Conservation (phyloP, 2,888 invertebrate species). For the Hemaris fuciformis region DNA sequence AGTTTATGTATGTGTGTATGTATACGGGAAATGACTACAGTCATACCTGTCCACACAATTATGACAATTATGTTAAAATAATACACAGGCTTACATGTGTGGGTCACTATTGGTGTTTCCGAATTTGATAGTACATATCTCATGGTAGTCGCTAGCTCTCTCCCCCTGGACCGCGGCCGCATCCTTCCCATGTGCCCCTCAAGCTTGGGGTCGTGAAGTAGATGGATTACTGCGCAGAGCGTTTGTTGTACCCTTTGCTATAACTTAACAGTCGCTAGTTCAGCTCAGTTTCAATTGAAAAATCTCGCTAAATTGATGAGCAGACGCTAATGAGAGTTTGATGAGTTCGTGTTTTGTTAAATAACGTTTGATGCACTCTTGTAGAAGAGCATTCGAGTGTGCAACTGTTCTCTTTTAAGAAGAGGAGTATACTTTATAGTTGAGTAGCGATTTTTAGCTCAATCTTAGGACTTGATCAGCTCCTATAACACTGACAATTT, state of each 20-base stretch:
- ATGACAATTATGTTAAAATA: background rate
- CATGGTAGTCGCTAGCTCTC: background rate
- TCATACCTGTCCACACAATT: too few relatives aligned
- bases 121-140: too few relatives aligned
- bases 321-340: slow-evolving; percentile 3
- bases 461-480: too few relatives aligned
- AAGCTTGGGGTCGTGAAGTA: slow-evolving; percentile 66
- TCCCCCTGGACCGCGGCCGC: background rate
- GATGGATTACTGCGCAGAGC: slow-evolving; percentile 73
- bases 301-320: slow-evolving; percentile 18
- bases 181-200: slow-evolving; percentile 24
- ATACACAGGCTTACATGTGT: background rate
- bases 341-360: background rate
- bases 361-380: background rate
- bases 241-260: slow-evolving; percentile 59
- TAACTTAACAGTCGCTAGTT: slow-evolving; percentile 39
- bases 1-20: too few relatives aligned
- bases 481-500: too few relatives aligned
- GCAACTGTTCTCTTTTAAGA: too few relatives aligned
- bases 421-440: too few relatives aligned
- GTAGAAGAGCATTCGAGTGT: background rate
- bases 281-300: slow-evolving; percentile 43
- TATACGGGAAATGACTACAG: too few relatives aligned
- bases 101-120: background rate
- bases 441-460: too few relatives aligned